A percentile compares a stretch with the other conserved stretches of the same genome.
These are phyloP conservation scores for Pongo pygmaeus DNA, from an alignment of 2,113 vertebrate genomes.

Conservation along the genomic window DNA sequence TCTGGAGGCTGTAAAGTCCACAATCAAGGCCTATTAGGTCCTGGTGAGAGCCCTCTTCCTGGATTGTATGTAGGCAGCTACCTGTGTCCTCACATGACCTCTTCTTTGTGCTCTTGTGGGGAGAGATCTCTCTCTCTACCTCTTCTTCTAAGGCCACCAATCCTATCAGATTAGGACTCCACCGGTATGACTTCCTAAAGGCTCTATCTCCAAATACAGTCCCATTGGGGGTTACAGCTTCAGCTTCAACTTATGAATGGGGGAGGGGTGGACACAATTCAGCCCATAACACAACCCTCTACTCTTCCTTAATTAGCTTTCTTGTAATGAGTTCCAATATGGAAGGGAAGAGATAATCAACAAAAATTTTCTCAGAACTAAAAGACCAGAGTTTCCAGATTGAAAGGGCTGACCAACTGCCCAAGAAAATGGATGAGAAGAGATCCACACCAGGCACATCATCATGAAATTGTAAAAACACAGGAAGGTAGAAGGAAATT, in stretches of 20 bases:
- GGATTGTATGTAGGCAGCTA: background rate
- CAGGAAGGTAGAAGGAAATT: background rate
- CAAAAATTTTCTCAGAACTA: background rate
- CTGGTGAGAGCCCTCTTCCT: background rate
- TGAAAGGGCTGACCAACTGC: background rate
- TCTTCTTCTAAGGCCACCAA: background rate
- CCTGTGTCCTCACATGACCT: background rate
- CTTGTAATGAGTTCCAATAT: background rate
- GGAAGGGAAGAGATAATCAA: background rate
- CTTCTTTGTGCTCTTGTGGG: background rate
- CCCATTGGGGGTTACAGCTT: background rate
- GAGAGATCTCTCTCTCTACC: background rate
- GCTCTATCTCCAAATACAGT: background rate
- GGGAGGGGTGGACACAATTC: background rate
- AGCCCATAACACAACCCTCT: background rate
- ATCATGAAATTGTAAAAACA: background rate
- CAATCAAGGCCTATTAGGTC: background rate
- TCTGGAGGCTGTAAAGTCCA: background rate
- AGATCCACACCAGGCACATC: background rate
- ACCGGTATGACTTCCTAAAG: background rate
- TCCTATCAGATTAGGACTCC: background rate
- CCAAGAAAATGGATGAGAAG: background rate
- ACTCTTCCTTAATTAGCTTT: background rate
- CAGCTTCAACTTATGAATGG: background rate
- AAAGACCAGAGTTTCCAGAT: background rate